Evolutionary conservation across 2,113 vertebrate genomes (phyloP), one percentile per base, ranked within the genome.

Genomic region (Eleginops maclovinus): DNA sequence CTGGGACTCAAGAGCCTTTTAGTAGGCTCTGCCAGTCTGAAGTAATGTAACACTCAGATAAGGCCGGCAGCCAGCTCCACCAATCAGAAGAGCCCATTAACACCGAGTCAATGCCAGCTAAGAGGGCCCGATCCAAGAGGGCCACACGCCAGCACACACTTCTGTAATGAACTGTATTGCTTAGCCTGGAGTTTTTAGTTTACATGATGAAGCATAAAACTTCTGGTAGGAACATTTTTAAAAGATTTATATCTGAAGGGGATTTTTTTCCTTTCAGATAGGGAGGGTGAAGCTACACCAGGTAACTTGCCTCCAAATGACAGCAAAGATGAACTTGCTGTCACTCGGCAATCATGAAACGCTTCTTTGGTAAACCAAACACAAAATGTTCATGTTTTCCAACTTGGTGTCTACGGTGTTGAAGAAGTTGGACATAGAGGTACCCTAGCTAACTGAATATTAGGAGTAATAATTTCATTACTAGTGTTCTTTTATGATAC

Each of bases 21-120:
- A 16, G 9, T 73, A 15, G 15, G 46, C 69, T 67, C 66, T 12
- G 15, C 16, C 70, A 72, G 65, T 40, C 15, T 21, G 49, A 66
- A 53, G 72, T 65, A 56, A 77, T 21, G 73, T 47, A 46, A 83
- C 47, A 62, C 68, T 74, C 11, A 11, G 58, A 73, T 8, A 43
- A 74, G 68, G 65, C 77, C 24, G 7, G 53, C 82, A 36, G 69
- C 69, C 61, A 53, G 66, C 26, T 72, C 19, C 31, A 49, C 66
- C 47, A 61, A 67, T 68, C 82, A 77, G 50, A 77, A 73, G 62
- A 51, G 9, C 24, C 9, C 75, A 73, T 70, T 72, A 71, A 68
- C 76, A 55, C 69, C 3, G 53, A 53, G 64, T 11, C 15, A 0
- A 60, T 3, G 79, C 76, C 82, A 74, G 46, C 53, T 49, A 22